Base-by-base conservation (phyloP, 2,113 vertebrate species). In the Dicerorhinus sumatrensis region DNA sequence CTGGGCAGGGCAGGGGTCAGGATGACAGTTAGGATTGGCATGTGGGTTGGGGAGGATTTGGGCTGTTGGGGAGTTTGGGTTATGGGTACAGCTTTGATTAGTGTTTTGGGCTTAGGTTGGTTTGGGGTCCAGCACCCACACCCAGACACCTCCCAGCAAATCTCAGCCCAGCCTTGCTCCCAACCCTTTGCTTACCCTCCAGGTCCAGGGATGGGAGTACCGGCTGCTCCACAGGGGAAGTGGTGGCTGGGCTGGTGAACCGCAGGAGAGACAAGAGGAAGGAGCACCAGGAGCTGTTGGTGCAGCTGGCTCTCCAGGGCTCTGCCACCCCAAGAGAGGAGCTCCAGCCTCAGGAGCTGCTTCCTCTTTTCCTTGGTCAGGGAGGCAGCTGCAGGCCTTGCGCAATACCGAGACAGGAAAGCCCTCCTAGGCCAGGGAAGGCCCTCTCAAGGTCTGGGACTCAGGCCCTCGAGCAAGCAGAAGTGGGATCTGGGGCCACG, bases 361-460 rank as follows among this genome's bases (percentile, higher is more conserved):
- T 98, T 98, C 97, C 88, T 96, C 97, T 97, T 98, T 91, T 89
- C 54, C 72, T 69, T 69, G 21, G 27, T 69, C 54, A 36, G 63
- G 46, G 83, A 85, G 83, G n/a, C 96, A 97, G 95, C 97, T 97
- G 92, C 56, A 33, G 46, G 84, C 79, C 92, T 97, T 97, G 89
- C 36, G 25, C 72, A 98, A 97, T 29, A 63, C 27, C 92, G 82
- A 27, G 29, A n/a, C 89, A 80, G 91, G 91, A 97, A 97, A 81
- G 56, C 33, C 58, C 12, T 86, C 62, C 23, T 10, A 21, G n/a
- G 36, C 11, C 29, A 51, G 69, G 67, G 42, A 75, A 76, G 65
- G 72, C 21, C 33, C 54, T 0, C 0, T 42, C 39, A 46, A 65
- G 63, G 70, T 62, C 58, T 10, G 20, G 20, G 60, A 89, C 81